Conservation (phyloP, 2,113 vertebrate species). For the Anoura caudifer region DNA sequence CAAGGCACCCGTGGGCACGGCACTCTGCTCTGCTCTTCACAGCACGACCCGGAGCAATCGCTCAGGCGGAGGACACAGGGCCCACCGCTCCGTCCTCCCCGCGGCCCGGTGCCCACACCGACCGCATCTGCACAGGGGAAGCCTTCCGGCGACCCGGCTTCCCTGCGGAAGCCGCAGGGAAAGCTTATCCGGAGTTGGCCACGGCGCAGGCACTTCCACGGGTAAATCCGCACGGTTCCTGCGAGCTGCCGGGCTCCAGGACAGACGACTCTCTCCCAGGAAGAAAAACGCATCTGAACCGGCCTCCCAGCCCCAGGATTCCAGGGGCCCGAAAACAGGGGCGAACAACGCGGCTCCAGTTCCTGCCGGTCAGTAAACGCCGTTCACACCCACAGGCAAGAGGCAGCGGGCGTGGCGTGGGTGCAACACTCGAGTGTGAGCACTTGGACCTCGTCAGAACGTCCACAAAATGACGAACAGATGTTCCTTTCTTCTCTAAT, state of each 20-base stretch:
- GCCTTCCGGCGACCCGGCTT: not conserved
- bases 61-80: not conserved
- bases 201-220: not conserved
- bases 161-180: not conserved
- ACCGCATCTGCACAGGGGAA: slow-evolving; percentile 18
- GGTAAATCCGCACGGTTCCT: not conserved
- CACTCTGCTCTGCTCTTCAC: slow-evolving; percentile 40
- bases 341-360: not conserved
- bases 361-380: not conserved
- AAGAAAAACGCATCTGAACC: not conserved
- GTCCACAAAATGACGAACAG: not conserved
- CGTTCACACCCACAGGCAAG: not conserved
- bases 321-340: not conserved
- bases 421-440: not conserved
- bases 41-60: slow-evolving; percentile 29
- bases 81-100: not conserved
- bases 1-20: slow-evolving; percentile 32
- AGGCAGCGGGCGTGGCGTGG: not conserved
- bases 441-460: not conserved
- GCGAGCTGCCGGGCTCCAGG: not conserved
- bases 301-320: not conserved
- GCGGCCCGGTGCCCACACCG: slow-evolving; percentile 7
- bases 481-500: not conserved
- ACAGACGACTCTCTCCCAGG: not conserved
- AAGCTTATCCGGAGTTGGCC: slow-evolving; percentile 9